Evolutionary conservation across 2,888 invertebrate genomes (phyloP), one percentile per base, ranked within the genome.

Genomic region (Andrena bucephala): DNA sequence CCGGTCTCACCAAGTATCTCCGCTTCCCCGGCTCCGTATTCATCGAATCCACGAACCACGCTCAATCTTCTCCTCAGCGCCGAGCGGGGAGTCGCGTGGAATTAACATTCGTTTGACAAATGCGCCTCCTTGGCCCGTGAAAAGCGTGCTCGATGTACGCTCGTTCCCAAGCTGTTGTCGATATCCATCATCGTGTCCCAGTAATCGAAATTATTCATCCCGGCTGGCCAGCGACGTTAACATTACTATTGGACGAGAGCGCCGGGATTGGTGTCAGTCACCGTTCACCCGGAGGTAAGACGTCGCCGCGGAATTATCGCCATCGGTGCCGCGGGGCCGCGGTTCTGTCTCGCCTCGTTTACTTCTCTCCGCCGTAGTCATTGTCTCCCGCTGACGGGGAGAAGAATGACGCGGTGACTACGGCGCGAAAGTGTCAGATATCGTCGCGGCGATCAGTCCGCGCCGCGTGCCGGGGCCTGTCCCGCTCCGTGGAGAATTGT

Each of bases 401-500:
- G 79, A 62, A 74, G 59, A 69, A 84, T 76, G 81, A 81, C 70
- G 73, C 57, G 69, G 78, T 70, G 86, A 77, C 31, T 73, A 63
- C 54, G 73, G 60, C 73, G 71, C 76, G 77, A 87, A 79, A 85
- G 85, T 85, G 86, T 86, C 87, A 52, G 87, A 85, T 83, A 87
- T 87, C 81, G 78, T 82, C 75, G 71, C 62, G 75, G 71, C 84
- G 75, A 86, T 89, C 87, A 70, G 57, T 42, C 74, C 69, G 75
- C 69, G 78, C 66, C 84, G 78, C 80, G 87, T 83, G 83, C 76
- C 81, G 66, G 76, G 66, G 27, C 57, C 77, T 75, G 65, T 79
- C 70, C 77, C 27, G 66, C 80, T 52, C 76, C 70, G 48, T 24
- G 74, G 85, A 86, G 89, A 92, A 92, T 92, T 91, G 92, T 91